Conservation (phyloP, 2,888 invertebrate genomes). For the Cenopis cana region DNA sequence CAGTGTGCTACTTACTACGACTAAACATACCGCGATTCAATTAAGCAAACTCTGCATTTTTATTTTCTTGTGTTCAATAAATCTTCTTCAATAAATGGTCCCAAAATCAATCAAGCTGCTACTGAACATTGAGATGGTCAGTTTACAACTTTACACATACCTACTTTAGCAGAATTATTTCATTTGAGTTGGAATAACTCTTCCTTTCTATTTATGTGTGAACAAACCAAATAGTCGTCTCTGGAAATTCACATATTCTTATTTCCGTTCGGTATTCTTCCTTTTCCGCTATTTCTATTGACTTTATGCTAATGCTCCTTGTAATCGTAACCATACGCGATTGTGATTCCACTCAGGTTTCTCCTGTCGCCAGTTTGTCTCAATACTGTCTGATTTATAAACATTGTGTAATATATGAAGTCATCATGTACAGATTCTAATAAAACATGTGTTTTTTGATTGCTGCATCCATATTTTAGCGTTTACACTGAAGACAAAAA, state of each 20-base stretch:
- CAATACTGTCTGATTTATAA: constrained; percentile 12
- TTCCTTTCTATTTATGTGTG: background rate
- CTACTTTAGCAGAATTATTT: too few species aligned
- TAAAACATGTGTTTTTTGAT: background rate
- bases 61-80: too few species aligned
- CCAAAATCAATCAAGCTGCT: too few species aligned
- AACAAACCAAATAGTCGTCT: background rate
- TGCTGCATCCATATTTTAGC: background rate
- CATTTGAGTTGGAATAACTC: background rate
- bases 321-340: constrained; percentile 26
- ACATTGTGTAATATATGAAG: constrained; percentile 9
- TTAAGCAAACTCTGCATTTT: background rate
- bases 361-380: constrained; percentile 19
- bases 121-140: too few species aligned
- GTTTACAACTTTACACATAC: too few species aligned
- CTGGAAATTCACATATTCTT: constrained; percentile 14
- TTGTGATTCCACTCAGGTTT: constrained; percentile 30
- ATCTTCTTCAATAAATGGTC: too few species aligned
- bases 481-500: too few species aligned
- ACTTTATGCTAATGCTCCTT: constrained; percentile 38
- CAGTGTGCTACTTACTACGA: background rate
- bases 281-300: constrained; percentile 41
- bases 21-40: background rate
- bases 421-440: background rate
- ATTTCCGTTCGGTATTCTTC: constrained; percentile 30